Conservation (phyloP, 1,140 invertebrate genomes). For the Zaprionus lachaisei region DNA sequence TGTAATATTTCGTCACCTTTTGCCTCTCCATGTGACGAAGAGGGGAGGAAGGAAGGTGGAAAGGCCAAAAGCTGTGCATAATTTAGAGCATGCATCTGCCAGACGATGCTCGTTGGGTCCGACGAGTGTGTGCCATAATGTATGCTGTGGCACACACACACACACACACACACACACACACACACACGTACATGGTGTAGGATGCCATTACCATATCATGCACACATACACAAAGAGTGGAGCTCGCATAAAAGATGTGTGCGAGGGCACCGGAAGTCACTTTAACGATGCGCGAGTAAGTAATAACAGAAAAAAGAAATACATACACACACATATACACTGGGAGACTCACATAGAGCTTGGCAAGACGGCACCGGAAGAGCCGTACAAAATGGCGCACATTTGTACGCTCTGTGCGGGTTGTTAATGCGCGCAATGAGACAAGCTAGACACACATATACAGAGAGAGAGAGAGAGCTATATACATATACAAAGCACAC, state of each 20-base stretch:
- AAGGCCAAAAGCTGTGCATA: constrained; percentile 75
- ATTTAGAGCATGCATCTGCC: constrained; percentile 65
- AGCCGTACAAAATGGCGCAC: constrained; percentile 70
- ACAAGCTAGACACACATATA: constrained; percentile 55
- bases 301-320: constrained; percentile 67
- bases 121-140: constrained; percentile 53
- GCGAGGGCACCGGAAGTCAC: constrained; percentile 71
- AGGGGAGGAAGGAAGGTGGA: constrained; percentile 17
- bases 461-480: neutral
- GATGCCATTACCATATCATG: constrained; percentile 67
- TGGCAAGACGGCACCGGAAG: constrained; percentile 27
- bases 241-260: constrained; percentile 26
- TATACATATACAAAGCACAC: constrained; percentile 20
- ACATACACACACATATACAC: constrained; percentile 10
- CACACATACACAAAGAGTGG: neutral
- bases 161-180: constrained; percentile 12
- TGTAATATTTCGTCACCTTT: constrained; percentile 83
- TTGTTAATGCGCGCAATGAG: constrained; percentile 65
- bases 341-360: constrained; percentile 8
- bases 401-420: constrained; percentile 55
- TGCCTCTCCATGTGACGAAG: neutral
- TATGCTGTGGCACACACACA: constrained; percentile 50
- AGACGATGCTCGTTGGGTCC: constrained; percentile 53
- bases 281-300: constrained; percentile 83
- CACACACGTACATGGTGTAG: constrained; percentile 18